Evolutionary conservation across 2,888 invertebrate genomes (phyloP).

Genomic region (Tillus elongatus): DNA sequence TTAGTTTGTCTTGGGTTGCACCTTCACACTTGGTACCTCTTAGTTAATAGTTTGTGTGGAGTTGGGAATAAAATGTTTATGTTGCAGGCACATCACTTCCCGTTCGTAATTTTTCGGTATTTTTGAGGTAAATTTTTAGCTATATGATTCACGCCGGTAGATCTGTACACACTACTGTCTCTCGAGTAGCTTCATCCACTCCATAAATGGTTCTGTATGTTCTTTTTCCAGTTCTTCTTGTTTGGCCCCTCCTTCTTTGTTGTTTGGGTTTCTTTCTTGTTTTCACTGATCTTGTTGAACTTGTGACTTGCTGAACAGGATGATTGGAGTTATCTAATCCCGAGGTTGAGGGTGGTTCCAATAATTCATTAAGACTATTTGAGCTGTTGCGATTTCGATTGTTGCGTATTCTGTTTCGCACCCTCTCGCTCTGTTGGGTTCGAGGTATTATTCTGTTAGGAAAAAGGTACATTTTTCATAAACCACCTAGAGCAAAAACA

Average conservation of each 20-base stretch:
- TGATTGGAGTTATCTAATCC: constrained; percentile 33
- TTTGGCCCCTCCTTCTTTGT: constrained; percentile 26
- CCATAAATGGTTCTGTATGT: constrained; percentile 60
- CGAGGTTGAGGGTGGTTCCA: constrained; percentile 41
- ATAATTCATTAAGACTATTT: no score
- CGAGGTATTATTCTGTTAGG: constrained; percentile 46
- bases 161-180: constrained; percentile 57
- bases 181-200: constrained; percentile 48
- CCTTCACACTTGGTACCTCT: no score
- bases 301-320: no score
- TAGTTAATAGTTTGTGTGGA: no score
- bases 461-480: constrained; percentile 18
- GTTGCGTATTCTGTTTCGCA: constrained; percentile 52
- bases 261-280: constrained; percentile 14
- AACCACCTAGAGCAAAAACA: neutral
- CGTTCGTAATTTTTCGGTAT: no score
- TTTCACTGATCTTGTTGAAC: no score
- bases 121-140: no score
- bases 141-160: no score
- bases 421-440: constrained; percentile 59
- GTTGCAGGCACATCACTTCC: no score
- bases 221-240: constrained; percentile 32
- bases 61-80: no score
- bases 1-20: no score
- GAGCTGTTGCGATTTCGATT: constrained; percentile 29